phyloP scores from a whole-genome alignment of 2,113 vertebrate genomes.

The Bettongia penicillata region DNA sequence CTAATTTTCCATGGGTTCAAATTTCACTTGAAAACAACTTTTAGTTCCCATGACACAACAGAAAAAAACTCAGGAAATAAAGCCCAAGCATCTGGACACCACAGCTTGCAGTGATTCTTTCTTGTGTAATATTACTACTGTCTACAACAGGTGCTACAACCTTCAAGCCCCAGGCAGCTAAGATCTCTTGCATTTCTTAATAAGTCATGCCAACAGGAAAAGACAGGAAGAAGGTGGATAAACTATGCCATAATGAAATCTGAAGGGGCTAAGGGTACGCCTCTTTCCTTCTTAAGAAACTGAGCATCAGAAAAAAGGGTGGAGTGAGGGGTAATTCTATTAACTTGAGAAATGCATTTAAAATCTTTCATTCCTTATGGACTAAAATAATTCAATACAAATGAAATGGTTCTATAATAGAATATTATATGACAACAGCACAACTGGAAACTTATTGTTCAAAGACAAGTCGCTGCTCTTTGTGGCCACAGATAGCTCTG shows the following conservation, averaged over 20 bases:
- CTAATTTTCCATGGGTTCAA: neutral
- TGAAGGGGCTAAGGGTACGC: neutral
- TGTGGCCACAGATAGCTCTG: neutral
- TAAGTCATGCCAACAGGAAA: neutral
- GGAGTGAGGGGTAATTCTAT: neutral
- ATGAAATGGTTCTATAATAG: conserved; percentile 12
- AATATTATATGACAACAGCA: neutral
- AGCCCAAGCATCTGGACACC: neutral
- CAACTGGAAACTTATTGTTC: conserved; percentile 1
- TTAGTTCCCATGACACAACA: neutral
- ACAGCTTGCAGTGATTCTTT: neutral
- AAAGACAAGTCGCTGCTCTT: conserved; percentile 28
- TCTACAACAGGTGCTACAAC: neutral
- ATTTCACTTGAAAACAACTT: neutral
- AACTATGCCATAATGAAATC: neutral
- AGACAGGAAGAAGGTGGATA: neutral
- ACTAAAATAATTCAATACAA: conserved; percentile 7
- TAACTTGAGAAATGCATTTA: neutral
- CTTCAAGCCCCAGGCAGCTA: neutral
- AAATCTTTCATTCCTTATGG: neutral
- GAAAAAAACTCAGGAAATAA: neutral
- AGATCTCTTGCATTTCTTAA: neutral
- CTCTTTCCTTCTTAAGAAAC: neutral
- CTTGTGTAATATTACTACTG: neutral
- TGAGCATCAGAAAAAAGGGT: neutral